phyloP scores from a whole-genome alignment of 2,797 vertebrate genomes.

The Phataginus tetradactyla region DNA sequence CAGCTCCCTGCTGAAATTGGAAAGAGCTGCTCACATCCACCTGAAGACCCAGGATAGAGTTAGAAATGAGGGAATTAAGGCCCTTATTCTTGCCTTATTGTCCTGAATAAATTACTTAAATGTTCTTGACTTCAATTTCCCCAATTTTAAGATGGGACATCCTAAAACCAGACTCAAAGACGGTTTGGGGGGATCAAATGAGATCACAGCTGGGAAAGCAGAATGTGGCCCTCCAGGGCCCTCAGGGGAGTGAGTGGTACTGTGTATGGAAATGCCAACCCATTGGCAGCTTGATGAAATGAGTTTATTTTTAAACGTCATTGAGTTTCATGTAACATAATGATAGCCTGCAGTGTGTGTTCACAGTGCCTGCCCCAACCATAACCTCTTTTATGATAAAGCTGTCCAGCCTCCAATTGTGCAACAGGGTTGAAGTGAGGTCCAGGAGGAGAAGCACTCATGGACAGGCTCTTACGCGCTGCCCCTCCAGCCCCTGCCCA shows the following conservation, averaged over 20 bases:
- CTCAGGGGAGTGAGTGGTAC: background rate
- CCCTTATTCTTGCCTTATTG: background rate
- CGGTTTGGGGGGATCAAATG: background rate
- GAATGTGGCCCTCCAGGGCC: background rate
- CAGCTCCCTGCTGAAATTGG: background rate
- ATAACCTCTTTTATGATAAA: background rate
- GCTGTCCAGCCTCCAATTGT: background rate
- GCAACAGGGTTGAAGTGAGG: background rate
- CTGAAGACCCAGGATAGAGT: background rate
- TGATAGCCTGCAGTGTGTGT: background rate
- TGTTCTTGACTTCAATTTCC: background rate
- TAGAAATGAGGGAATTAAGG: background rate
- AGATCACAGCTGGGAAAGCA: background rate
- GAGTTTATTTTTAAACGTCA: background rate
- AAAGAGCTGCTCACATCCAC: background rate
- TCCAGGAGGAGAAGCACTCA: background rate
- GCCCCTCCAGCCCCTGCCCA: accelerated
- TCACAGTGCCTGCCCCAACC: background rate
- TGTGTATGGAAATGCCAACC: background rate
- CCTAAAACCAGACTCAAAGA: background rate
- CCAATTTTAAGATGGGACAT: background rate
- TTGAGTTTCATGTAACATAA: background rate
- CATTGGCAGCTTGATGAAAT: background rate
- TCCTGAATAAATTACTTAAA: background rate
- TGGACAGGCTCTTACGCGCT: background rate